Conservation (phyloP, 2,797 vertebrate genomes). For the Catharus ustulatus region DNA sequence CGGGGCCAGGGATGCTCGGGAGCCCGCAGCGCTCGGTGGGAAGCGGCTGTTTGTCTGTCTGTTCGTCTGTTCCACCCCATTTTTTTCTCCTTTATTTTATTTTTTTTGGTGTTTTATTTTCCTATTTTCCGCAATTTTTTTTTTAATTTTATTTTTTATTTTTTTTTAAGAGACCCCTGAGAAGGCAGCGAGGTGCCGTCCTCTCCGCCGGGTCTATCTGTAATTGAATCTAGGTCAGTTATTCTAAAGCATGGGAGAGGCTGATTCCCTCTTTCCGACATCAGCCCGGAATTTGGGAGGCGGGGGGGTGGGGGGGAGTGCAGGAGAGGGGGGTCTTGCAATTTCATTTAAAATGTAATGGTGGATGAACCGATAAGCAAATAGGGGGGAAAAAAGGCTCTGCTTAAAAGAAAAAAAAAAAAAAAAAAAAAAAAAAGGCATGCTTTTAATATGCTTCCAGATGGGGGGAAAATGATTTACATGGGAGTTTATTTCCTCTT, state of each 20-base stretch:
- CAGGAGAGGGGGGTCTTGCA: conserved; percentile 81
- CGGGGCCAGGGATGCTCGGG: neutral
- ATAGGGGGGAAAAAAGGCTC: conserved; percentile 78
- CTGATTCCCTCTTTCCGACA: conserved; percentile 90
- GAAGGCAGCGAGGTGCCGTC: conserved; percentile 84
- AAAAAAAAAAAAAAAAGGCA: conserved; percentile 81
- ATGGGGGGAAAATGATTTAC: conserved; percentile 92
- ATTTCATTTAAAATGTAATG: conserved; percentile 98
- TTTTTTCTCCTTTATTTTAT: neutral
- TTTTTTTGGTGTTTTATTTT: neutral
- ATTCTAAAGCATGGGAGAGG: conserved; percentile 91
- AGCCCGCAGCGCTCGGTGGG: accelerated
- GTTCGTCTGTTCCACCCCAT: too few relatives aligned
- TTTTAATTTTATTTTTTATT: conserved; percentile 42
- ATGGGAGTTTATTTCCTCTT: conserved; percentile 91
- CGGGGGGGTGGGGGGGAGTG: conserved; percentile 62
- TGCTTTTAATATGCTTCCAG: conserved; percentile 92
- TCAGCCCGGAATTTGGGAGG: conserved; percentile 86
- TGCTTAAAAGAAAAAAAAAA: conserved; percentile 84
- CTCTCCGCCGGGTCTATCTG: conserved; percentile 89
- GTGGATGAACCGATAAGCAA: conserved; percentile 96
- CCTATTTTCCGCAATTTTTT: conserved; percentile 13
- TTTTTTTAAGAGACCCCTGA: conserved; percentile 57
- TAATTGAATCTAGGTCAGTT: conserved; percentile 99
- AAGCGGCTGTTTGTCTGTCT: neutral